These are phyloP conservation scores for Cheilosia vernalis DNA, from an alignment of 2,888 invertebrate species.

Conservation along the genomic window DNA sequence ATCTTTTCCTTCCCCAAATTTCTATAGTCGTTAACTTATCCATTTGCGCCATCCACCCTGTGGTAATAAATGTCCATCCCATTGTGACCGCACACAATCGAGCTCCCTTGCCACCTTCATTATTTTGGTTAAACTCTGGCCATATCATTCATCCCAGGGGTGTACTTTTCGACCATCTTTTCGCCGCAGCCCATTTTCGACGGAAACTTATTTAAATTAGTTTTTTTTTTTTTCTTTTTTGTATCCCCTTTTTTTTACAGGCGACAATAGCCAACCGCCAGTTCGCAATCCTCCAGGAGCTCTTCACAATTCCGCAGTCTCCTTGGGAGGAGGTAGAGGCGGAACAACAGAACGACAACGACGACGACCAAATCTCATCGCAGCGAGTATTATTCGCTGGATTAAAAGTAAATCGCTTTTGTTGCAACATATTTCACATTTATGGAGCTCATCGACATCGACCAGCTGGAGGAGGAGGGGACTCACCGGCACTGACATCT, in stretches of 20 bases:
- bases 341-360: not conserved
- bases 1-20: constrained; percentile 35
- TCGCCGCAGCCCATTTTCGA: constrained; percentile 1
- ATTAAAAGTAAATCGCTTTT: constrained; percentile 83
- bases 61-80: constrained; percentile 46
- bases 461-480: constrained; percentile 28
- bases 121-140: constrained; percentile 14
- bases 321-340: constrained; percentile 76
- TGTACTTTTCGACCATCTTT: not conserved
- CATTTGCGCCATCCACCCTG: constrained; percentile 10
- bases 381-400: constrained; percentile 81
- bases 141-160: constrained; percentile 21
- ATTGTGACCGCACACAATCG: constrained; percentile 28
- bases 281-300: constrained; percentile 84
- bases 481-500: constrained; percentile 25
- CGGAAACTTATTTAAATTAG: constrained; percentile 33
- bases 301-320: constrained; percentile 83
- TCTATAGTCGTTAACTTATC: constrained; percentile 39
- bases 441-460: constrained; percentile 80
- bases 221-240: constrained; percentile 39
- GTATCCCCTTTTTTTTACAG: constrained; percentile 75
- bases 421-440: constrained; percentile 80
- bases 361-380: constrained; percentile 80
- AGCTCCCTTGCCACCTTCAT: not conserved
- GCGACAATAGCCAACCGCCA: constrained; percentile 83